Evolutionary conservation across 2,888 invertebrate species (phyloP), one percentile per base, ranked within the genome.

Genomic region (Cephonodes hylas): DNA sequence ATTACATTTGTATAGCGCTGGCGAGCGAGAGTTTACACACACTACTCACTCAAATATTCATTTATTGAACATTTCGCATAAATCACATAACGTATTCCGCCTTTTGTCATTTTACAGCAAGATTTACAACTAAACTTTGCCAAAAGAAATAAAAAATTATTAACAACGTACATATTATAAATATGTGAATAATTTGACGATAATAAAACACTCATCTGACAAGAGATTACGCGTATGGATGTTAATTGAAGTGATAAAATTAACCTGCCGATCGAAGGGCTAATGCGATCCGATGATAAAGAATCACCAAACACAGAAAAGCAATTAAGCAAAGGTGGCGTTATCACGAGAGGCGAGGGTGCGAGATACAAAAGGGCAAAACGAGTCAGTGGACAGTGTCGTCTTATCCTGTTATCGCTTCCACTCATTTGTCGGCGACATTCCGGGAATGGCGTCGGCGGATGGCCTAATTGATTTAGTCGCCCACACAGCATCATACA

Each of bases 391-490:
- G 76, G 77, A 84, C 80, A 80, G 74, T 79, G 77, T 81, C 77
- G 80, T 79, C 80, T 83, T 82, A 78, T 82, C 66, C 72, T 80
- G 85, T 91, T 91, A 90, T 90, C 89, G 84, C 75, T 73, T 72
- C 77, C 81, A 83, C 80, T 88, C 88, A 91, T 90, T 91, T 90
- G 91, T 88, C 83, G 88, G 81, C 80, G 84, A 85, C 89, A 89
- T 91, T 92, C 91, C 89, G 80, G 91, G 91, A 92, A 92, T 87
- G 85, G 86, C 79, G 89, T 80, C 89, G 88, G 84, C 89, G 91
- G 91, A 91, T 89, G 90, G 84, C 84, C 91, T 92, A 91, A 91
- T 91, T 91, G 91, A 91, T 89, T 87, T 85, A 63, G 85, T 88
- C 91, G 91, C 91, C 92, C 88, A 92, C 91, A 84, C 88, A 83